A percentile compares a stretch with the other conserved stretches of the same genome.
Evolutionary conservation across 2,797 vertebrate genomes (phyloP).

Genomic region (Merluccius polli): DNA sequence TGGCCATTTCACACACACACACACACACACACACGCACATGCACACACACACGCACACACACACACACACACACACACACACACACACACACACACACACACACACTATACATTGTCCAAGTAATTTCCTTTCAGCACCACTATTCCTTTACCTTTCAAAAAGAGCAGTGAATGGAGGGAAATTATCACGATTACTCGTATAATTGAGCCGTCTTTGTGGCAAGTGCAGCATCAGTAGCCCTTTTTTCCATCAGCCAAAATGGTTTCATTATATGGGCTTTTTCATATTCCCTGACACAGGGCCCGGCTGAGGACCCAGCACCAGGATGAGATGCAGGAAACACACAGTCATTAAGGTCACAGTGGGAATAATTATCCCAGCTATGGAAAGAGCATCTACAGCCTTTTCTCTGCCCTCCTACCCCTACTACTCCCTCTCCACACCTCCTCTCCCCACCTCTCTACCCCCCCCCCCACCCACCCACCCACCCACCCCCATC

Average conservation of each 20-base stretch:
- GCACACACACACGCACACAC: neutral
- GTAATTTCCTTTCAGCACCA: constrained; percentile 99
- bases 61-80: constrained; percentile 2
- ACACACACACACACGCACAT: too few species aligned
- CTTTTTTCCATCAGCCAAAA: constrained; percentile 99
- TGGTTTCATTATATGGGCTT: constrained; percentile 99
- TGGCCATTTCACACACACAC: constrained; percentile 60
- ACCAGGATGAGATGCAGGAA: constrained; percentile 99
- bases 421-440: neutral
- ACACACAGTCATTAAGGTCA: constrained; percentile 99
- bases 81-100: constrained; percentile 9
- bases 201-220: constrained; percentile 99
- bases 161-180: constrained; percentile 99
- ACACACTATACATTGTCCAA: constrained; percentile 95
- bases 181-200: constrained; percentile 99
- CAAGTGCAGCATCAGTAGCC: constrained; percentile 99
- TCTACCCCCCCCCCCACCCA: neutral
- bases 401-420: constrained; percentile 89
- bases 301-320: constrained; percentile 94
- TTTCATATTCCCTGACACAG: constrained; percentile 99
- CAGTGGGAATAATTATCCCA: constrained; percentile 99
- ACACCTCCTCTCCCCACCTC: neutral
- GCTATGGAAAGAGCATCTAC: constrained; percentile 99
- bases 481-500: constrained; percentile 84
- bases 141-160: constrained; percentile 96